These are phyloP conservation scores for Pristionchus fissidentatus DNA, from an alignment of 2,888 invertebrate genomes.

Conservation along the genomic window DNA sequence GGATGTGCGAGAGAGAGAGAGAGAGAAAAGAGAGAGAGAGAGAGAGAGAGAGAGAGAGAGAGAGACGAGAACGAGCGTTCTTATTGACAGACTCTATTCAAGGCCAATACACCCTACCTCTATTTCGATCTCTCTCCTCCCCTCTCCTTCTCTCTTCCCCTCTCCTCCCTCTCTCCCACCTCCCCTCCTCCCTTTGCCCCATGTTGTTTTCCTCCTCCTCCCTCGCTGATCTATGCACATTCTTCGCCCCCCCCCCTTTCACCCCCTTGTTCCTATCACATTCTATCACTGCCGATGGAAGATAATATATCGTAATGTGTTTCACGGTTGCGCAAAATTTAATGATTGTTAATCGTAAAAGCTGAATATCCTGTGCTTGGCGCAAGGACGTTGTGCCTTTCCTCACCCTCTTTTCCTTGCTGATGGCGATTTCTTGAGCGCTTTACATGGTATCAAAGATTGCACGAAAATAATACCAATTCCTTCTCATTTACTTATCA, in stretches of 20 bases:
- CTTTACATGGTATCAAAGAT: too few species aligned
- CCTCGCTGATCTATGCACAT: conserved; percentile 21
- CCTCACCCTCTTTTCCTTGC: too few species aligned
- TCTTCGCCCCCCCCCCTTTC: neutral
- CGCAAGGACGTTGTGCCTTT: too few species aligned
- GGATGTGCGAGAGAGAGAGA: conserved; percentile 28
- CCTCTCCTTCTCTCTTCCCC: neutral
- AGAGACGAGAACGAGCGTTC: neutral
- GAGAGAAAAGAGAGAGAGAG: neutral
- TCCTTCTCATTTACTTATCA: too few species aligned
- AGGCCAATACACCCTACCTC: conserved; percentile 15
- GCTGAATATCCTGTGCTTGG: too few species aligned
- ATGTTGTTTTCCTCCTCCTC: conserved; percentile 41
- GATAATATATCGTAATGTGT: too few species aligned
- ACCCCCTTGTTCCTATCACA: neutral
- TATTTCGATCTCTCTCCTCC: conserved; percentile 12
- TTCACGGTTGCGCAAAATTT: too few species aligned
- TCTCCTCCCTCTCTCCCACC: neutral
- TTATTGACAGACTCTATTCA: conserved; percentile 20
- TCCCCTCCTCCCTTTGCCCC: neutral
- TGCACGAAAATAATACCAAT: too few species aligned
- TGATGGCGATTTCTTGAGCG: too few species aligned
- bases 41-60: neutral
- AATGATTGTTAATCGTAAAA: too few species aligned
- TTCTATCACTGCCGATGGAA: too few species aligned